Evolutionary conservation across 2,797 vertebrate species (phyloP).

Genomic region (Graptemys geographica): DNA sequence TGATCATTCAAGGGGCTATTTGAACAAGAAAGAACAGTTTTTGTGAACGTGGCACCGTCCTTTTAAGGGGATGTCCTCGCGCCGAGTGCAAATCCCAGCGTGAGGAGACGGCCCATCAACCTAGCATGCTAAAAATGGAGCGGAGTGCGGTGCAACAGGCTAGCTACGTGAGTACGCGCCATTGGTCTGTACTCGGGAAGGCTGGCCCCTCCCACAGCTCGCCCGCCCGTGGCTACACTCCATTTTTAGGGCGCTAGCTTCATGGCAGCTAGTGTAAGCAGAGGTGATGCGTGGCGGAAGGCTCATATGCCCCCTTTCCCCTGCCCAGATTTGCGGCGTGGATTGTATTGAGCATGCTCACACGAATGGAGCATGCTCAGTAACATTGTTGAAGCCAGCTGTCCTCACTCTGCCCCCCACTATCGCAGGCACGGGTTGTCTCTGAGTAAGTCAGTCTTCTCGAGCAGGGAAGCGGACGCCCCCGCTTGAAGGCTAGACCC

Average conservation of each 20-base stretch:
- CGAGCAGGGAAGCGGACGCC: neutral
- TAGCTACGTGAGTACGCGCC: neutral
- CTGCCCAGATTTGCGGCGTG: neutral
- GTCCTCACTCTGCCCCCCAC: neutral
- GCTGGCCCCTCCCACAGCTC: neutral
- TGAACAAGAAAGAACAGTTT: neutral
- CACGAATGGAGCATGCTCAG: neutral
- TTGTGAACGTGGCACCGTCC: neutral
- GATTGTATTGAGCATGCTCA: neutral
- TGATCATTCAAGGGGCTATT: neutral
- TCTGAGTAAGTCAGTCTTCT: neutral
- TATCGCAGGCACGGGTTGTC: neutral
- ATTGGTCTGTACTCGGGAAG: neutral
- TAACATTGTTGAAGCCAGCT: neutral
- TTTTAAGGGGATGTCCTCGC: neutral
- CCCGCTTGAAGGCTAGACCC: neutral
- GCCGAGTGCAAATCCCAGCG: neutral
- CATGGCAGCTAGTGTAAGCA: neutral
- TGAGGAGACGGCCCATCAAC: neutral
- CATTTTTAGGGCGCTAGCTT: neutral
- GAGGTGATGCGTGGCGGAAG: neutral
- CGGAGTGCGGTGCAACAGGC: accelerated
- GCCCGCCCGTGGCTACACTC: too few relatives aligned
- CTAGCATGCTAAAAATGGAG: neutral
- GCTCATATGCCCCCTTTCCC: too few relatives aligned